Evolutionary conservation across 2,113 vertebrate genomes (phyloP).

Genomic region (Leucopsar rothschildi): DNA sequence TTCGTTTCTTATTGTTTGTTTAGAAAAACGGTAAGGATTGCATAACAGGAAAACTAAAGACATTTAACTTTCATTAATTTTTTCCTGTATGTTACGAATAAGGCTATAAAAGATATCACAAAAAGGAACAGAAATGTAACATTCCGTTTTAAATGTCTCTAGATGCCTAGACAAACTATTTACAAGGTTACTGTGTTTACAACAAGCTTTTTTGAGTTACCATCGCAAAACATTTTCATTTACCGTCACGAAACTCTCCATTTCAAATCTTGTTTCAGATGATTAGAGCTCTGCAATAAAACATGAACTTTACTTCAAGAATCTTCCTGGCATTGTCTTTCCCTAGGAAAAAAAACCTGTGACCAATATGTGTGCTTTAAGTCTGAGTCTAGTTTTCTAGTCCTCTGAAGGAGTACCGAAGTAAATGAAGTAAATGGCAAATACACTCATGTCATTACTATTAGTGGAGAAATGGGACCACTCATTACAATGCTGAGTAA

Average conservation of each 20-base stretch:
- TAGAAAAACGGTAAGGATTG: not conserved
- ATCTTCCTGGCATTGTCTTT: not conserved
- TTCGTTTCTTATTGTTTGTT: not conserved
- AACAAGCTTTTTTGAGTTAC: not conserved
- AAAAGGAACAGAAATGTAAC: not conserved
- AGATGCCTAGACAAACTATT: not conserved
- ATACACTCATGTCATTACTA: not conserved
- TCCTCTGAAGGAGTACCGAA: not conserved
- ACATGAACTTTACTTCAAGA: not conserved
- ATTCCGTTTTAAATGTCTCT: not conserved
- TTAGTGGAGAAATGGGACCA: not conserved
- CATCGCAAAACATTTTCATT: not conserved
- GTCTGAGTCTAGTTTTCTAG: not conserved
- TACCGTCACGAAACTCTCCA: not conserved
- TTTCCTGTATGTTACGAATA: not conserved
- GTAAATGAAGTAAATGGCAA: not conserved
- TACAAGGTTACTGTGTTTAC: not conserved
- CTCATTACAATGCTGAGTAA: fast-evolving
- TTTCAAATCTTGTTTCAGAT: not conserved
- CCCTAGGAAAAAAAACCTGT: not conserved
- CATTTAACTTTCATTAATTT: not conserved
- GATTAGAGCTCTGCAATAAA: not conserved
- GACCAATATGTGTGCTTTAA: not conserved
- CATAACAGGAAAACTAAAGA: not conserved
- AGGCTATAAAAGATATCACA: not conserved